phyloP scores from a whole-genome alignment of 2,797 vertebrate genomes.

The Brachymystax lenok region DNA sequence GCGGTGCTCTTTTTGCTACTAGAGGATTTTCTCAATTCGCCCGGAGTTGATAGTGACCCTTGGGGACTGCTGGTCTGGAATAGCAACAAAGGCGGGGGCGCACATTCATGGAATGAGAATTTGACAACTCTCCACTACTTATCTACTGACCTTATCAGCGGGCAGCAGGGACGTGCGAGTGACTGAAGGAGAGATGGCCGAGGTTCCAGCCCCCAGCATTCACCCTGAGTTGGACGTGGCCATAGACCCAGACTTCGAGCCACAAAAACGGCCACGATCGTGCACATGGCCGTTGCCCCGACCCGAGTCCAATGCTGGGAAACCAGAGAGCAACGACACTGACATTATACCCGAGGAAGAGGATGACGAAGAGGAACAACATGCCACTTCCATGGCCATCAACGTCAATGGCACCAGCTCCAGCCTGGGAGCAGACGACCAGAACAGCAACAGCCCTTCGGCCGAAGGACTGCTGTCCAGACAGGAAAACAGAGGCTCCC shows the following conservation, averaged over 20 bases:
- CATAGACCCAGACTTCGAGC: constrained; percentile 96
- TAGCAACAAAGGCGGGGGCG: constrained; percentile 69
- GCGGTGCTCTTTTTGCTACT: constrained; percentile 42
- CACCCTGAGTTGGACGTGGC: constrained; percentile 79
- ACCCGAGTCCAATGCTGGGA: constrained; percentile 86
- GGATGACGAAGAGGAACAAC: constrained; percentile 85
- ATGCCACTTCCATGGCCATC: constrained; percentile 66
- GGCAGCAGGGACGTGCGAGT: constrained; percentile 42
- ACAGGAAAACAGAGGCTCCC: constrained; percentile 74
- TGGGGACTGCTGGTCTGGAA: constrained; percentile 51
- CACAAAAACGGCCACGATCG: constrained; percentile 92
- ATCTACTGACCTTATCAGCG: constrained; percentile 63
- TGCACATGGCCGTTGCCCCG: constrained; percentile 96
- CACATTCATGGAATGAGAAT: constrained; percentile 82
- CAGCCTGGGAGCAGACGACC: constrained; percentile 65
- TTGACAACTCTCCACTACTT: constrained; percentile 70
- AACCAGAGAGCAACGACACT: constrained; percentile 82
- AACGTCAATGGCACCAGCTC: constrained; percentile 50
- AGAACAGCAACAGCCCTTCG: constrained; percentile 64
- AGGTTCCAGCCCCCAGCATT: constrained; percentile 77
- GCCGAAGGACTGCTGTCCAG: constrained; percentile 67
- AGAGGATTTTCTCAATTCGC: constrained; percentile 43
- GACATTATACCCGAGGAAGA: constrained; percentile 94
- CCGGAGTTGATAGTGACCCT: constrained; percentile 42
- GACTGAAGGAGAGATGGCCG: constrained; percentile 81